Conservation (phyloP, 2,888 invertebrate genomes). For the Drosophila atroscutellata region DNA sequence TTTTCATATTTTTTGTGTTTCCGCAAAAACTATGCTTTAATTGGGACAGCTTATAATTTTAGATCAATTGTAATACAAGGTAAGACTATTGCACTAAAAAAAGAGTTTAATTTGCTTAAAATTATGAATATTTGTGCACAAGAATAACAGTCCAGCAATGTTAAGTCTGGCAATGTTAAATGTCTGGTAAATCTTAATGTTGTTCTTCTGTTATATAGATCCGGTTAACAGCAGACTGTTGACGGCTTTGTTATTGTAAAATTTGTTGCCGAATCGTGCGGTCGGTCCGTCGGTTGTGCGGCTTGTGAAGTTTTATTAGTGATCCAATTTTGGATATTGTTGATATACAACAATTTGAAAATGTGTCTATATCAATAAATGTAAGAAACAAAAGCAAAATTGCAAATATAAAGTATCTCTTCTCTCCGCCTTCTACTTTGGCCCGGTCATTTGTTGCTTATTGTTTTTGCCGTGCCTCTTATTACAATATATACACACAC, state of each 20-base stretch:
- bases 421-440: constrained; percentile 9
- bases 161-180: constrained; percentile 1
- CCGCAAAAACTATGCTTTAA: not conserved
- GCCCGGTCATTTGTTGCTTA: constrained; percentile 29
- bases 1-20: not conserved
- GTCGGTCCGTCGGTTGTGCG: constrained; percentile 46
- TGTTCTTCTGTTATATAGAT: not conserved
- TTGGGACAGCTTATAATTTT: not conserved
- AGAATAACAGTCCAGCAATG: constrained; percentile 2
- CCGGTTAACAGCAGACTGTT: constrained; percentile 31
- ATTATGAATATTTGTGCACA: not conserved
- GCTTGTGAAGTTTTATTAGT: constrained; percentile 39
- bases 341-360: constrained; percentile 38
- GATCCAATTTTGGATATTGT: constrained; percentile 40
- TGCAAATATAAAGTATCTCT: not conserved
- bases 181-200: constrained; percentile 1
- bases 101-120: not conserved
- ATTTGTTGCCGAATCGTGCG: constrained; percentile 46
- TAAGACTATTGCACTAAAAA: not conserved
- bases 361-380: constrained; percentile 40
- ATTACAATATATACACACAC: constrained; percentile 1
- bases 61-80: not conserved
- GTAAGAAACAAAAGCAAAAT: constrained; percentile 42
- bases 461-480: constrained; percentile 37
- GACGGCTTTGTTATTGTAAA: constrained; percentile 46